Conservation (phyloP, 2,888 invertebrate species). For the Rutpela maculata region DNA sequence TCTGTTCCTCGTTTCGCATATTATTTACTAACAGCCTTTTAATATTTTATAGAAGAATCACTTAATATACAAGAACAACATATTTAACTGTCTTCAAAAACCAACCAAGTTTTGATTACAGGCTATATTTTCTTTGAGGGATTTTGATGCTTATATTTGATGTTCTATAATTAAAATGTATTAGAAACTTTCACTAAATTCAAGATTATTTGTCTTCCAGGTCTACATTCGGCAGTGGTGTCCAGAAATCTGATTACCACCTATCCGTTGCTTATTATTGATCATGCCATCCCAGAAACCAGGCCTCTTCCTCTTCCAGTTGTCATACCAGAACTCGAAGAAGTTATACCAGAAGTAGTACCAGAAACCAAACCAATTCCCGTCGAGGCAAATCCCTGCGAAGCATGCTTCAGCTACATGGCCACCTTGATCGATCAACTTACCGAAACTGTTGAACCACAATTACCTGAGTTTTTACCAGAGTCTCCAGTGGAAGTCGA, state of each 20-base stretch:
- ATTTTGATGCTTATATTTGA: not conserved
- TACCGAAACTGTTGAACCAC: not conserved
- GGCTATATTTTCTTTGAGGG: too few species aligned
- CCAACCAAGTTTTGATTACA: too few species aligned
- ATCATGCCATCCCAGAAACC: not conserved
- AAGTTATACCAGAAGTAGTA: conserved; percentile 36
- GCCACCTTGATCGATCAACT: conserved; percentile 12
- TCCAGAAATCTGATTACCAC: not conserved
- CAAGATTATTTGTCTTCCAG: not conserved
- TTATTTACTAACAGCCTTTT: too few species aligned
- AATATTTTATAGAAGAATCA: too few species aligned
- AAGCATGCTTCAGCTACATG: conserved; percentile 50
- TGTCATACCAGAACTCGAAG: conserved; percentile 33
- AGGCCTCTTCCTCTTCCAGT: conserved; percentile 24
- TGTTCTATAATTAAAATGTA: not conserved
- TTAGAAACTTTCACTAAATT: not conserved
- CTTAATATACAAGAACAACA: too few species aligned
- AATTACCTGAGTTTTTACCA: not conserved
- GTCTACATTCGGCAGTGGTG: not conserved
- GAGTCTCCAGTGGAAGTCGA: not conserved
- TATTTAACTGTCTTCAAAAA: too few species aligned
- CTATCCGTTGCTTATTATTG: not conserved
- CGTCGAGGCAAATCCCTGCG: conserved; percentile 32
- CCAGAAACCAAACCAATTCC: conserved; percentile 5
- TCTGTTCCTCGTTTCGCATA: too few species aligned